Evolutionary conservation across 2,113 vertebrate species (phyloP).

Genomic region (Oryzias celebensis): DNA sequence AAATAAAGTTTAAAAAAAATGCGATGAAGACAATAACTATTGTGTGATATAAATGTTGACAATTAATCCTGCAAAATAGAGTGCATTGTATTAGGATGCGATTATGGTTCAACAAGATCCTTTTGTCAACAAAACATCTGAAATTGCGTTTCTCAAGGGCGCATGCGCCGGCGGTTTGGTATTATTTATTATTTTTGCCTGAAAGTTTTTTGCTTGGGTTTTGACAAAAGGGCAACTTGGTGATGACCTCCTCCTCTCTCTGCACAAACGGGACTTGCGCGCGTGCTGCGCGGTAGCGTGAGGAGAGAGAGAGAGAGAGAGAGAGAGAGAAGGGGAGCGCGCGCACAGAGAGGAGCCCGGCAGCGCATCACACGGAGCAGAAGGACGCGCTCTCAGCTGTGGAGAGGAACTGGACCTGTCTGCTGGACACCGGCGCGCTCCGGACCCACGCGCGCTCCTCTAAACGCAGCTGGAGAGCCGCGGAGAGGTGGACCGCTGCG

Average conservation of each 20-base stretch:
- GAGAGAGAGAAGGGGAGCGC: slow-evolving; percentile 13
- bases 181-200: too few relatives aligned
- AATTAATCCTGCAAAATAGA: too few relatives aligned
- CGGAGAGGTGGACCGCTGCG: not conserved
- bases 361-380: slow-evolving; percentile 24
- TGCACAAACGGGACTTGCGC: not conserved
- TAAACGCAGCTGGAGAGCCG: slow-evolving; percentile 4
- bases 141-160: too few relatives aligned
- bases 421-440: slow-evolving; percentile 10
- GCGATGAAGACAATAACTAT: too few relatives aligned
- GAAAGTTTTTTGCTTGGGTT: not conserved
- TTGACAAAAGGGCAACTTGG: not conserved
- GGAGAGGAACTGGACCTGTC: not conserved
- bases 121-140: too few relatives aligned
- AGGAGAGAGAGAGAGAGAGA: not conserved
- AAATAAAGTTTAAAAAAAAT: too few relatives aligned
- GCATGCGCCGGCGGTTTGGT: too few relatives aligned
- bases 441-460: slow-evolving; percentile 1
- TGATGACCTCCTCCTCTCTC: slow-evolving; percentile 1
- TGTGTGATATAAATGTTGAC: too few relatives aligned
- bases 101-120: too few relatives aligned
- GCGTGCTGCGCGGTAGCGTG: slow-evolving; percentile 33
- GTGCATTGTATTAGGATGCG: too few relatives aligned
- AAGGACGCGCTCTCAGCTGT: slow-evolving; percentile 34
- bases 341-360: slow-evolving; percentile 30